Percentiles rank a stretch among this genome's conserved stretches.
phyloP scores from a whole-genome alignment of 2,113 vertebrate species.

The Symphodus melops region DNA sequence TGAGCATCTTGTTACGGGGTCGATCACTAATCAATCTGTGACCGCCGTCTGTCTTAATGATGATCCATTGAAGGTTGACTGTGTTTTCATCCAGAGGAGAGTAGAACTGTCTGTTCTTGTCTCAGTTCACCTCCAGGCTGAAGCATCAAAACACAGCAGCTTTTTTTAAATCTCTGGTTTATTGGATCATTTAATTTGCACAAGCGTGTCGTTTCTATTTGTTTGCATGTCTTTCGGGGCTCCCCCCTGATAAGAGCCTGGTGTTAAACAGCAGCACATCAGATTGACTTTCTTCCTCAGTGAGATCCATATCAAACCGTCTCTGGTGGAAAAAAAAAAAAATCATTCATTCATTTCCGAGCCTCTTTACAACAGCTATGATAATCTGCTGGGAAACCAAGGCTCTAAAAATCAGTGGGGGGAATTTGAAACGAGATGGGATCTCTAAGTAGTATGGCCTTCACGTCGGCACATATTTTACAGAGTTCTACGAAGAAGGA shows the following conservation, averaged over 20 bases:
- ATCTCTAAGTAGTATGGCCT: conserved; percentile 15
- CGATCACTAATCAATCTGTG: neutral
- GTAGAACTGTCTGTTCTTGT: neutral
- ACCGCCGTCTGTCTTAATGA: neutral
- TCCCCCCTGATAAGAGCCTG: conserved; percentile 29
- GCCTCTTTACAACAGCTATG: conserved; percentile 11
- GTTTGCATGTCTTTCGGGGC: neutral
- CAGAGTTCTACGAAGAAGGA: neutral
- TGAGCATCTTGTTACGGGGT: neutral
- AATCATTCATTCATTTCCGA: conserved; percentile 27
- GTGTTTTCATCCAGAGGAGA: no score
- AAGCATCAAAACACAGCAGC: conserved; percentile 23
- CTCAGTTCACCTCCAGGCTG: conserved; percentile 7
- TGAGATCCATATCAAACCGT: conserved; percentile 54
- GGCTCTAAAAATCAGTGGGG: conserved; percentile 43
- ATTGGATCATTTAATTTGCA: conserved; percentile 37
- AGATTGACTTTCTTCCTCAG: conserved; percentile 43
- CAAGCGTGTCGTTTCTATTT: conserved; percentile 1
- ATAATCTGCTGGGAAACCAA: conserved; percentile 11
- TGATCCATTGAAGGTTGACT: neutral
- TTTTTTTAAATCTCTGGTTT: neutral
- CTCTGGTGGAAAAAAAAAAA: conserved; percentile 40
- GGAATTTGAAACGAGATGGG: conserved; percentile 24
- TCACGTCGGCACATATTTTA: neutral
- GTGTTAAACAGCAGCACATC: conserved; percentile 51